A percentile compares a stretch with the other conserved stretches of the same genome.
These are phyloP conservation scores for Bombus terrestris DNA, from an alignment of 1,140 invertebrate genomes.

Conservation along the genomic window DNA sequence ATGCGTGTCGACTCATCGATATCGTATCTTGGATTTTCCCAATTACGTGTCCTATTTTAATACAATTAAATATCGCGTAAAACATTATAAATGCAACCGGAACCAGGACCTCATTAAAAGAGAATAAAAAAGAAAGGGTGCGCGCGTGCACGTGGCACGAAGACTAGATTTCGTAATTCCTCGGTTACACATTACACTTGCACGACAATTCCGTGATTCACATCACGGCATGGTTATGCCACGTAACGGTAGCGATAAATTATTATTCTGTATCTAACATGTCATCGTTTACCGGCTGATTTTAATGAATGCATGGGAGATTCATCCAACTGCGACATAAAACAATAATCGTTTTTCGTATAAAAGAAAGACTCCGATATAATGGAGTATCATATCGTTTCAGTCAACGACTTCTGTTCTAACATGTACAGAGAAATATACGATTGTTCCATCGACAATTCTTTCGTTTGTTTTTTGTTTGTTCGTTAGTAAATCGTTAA, in stretches of 20 bases:
- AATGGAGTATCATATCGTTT: neutral
- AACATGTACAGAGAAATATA: neutral
- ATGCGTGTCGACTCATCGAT: neutral
- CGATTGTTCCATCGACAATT: neutral
- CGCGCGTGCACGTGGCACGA: constrained; percentile 27
- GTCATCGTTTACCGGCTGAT: constrained; percentile 19
- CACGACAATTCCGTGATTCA: constrained; percentile 66
- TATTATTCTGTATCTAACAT: constrained; percentile 20
- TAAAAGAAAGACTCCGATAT: neutral
- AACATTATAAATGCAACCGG: constrained; percentile 51
- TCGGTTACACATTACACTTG: constrained; percentile 41
- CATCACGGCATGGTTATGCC: constrained; percentile 43
- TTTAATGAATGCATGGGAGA: constrained; percentile 6
- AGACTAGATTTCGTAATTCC: constrained; percentile 58
- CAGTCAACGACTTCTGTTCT: neutral
- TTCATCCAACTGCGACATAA: neutral
- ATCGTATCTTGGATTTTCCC: constrained; percentile 9
- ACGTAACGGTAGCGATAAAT: constrained; percentile 59
- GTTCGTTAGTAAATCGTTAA: neutral
- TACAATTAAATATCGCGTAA: constrained; percentile 39
- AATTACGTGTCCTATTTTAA: neutral
- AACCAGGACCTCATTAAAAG: constrained; percentile 48
- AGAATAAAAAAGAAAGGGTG: constrained; percentile 17
- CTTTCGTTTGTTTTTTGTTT: neutral
- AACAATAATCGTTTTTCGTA: neutral